phyloP scores from a whole-genome alignment of 2,797 vertebrate species.

The Characodon lateralis region DNA sequence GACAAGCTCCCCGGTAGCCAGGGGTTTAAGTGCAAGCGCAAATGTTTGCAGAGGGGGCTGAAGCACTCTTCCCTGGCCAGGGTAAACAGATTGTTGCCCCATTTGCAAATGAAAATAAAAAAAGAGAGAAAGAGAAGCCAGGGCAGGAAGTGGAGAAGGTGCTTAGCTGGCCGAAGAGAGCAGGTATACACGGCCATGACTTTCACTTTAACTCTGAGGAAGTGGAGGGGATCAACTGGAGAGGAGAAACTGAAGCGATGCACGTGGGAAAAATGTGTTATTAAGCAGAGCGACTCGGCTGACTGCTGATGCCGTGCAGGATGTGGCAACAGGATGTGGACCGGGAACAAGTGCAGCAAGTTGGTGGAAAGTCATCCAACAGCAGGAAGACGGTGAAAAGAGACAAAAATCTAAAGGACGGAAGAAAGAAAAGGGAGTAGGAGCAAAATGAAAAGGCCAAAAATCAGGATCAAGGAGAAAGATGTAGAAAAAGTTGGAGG shows the following conservation, averaged over 20 bases:
- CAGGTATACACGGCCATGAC: constrained; percentile 79
- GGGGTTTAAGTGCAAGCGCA: constrained; percentile 79
- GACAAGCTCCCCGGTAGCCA: constrained; percentile 62
- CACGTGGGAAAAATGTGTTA: constrained; percentile 71
- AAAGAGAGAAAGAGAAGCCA: constrained; percentile 66
- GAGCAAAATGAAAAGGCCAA: constrained; percentile 29
- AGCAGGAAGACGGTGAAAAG: constrained; percentile 73
- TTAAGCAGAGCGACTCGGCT: constrained; percentile 38
- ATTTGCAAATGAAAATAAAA: constrained; percentile 83
- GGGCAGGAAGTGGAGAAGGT: constrained; percentile 80
- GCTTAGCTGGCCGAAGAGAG: constrained; percentile 78
- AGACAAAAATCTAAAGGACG: constrained; percentile 45
- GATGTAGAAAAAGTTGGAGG: constrained; percentile 29
- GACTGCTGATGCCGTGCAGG: constrained; percentile 66
- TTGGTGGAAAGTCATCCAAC: constrained; percentile 72
- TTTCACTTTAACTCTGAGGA: constrained; percentile 69
- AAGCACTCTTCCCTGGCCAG: constrained; percentile 74
- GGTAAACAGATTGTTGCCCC: constrained; percentile 85
- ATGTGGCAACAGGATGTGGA: constrained; percentile 75
- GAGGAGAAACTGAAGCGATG: constrained; percentile 64
- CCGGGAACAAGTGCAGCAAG: constrained; percentile 61
- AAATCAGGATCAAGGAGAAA: constrained; percentile 33
- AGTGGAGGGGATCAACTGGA: constrained; percentile 70
- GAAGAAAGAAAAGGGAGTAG: constrained; percentile 38
- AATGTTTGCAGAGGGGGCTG: constrained; percentile 82